Conservation (phyloP, 2,113 vertebrate species). For the Epinephelus lanceolatus region DNA sequence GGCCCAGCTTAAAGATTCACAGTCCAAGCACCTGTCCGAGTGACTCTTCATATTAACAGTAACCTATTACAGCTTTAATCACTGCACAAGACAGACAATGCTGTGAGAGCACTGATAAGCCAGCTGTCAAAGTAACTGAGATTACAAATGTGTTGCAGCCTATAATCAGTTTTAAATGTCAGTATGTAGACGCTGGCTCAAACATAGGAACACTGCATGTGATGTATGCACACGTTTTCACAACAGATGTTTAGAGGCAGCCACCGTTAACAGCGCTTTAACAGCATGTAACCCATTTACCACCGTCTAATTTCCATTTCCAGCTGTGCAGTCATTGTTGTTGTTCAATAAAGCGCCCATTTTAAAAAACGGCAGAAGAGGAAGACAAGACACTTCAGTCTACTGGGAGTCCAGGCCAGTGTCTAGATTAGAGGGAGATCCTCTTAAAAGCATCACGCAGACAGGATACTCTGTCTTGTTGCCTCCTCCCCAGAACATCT, state of each 20-base stretch:
- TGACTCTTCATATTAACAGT: not conserved
- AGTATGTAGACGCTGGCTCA: conserved; percentile 21
- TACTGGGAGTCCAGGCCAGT: conserved; percentile 53
- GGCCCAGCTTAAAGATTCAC: not conserved
- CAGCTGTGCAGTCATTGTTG: conserved; percentile 47
- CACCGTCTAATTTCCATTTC: conserved; percentile 48
- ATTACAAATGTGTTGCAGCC: conserved; percentile 15
- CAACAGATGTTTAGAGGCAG: conserved; percentile 36
- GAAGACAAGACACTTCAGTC: conserved; percentile 43
- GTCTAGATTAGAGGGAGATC: conserved; percentile 75
- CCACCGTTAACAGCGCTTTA: conserved; percentile 15
- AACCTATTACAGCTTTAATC: conserved; percentile 12
- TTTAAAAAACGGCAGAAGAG: conserved; percentile 20
- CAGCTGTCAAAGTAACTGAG: conserved; percentile 38
- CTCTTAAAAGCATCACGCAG: conserved; percentile 70
- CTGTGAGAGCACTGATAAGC: conserved; percentile 20
- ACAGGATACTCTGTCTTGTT: conserved; percentile 65
- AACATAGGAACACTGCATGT: conserved; percentile 4
- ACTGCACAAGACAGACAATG: not conserved
- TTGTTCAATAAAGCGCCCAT: conserved; percentile 2
- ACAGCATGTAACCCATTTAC: conserved; percentile 51
- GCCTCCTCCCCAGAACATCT: conserved; percentile 68
- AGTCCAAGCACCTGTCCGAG: not conserved
- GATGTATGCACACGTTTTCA: conserved; percentile 21
- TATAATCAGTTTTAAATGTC: conserved; percentile 54